A percentile compares a stretch with the other conserved stretches of the same genome.
Conservation (phyloP, 2,888 invertebrate genomes). For the Lithophane semibrunnea region DNA sequence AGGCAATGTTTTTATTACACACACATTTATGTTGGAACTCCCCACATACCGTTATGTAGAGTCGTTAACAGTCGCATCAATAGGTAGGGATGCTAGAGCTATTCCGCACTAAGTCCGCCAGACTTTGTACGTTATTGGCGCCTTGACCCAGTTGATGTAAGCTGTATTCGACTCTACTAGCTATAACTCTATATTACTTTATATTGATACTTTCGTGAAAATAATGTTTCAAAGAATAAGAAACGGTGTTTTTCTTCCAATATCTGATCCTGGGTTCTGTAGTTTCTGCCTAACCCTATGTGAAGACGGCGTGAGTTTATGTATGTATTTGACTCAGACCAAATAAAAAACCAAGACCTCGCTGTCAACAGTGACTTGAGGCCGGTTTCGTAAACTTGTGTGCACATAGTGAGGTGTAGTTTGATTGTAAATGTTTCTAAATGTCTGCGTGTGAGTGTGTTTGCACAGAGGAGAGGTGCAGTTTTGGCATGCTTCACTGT, state of each 20-base stretch:
- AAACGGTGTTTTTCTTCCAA: not conserved
- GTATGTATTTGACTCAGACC: too few relatives aligned
- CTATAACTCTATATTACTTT: constrained; percentile 17
- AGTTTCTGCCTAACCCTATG: not conserved
- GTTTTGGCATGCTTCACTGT: too few relatives aligned
- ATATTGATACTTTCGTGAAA: not conserved
- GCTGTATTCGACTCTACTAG: constrained; percentile 13
- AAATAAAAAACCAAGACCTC: too few relatives aligned
- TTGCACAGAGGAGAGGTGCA: too few relatives aligned
- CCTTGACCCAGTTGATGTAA: constrained; percentile 57
- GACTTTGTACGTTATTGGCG: constrained; percentile 41
- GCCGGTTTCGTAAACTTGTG: too few relatives aligned
- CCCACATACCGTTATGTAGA: constrained; percentile 36
- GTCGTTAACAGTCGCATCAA: constrained; percentile 38
- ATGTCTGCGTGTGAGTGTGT: too few relatives aligned
- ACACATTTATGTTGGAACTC: constrained; percentile 38
- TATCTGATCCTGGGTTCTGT: not conserved
- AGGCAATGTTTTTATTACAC: constrained; percentile 33
- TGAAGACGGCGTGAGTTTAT: not conserved
- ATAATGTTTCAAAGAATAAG: not conserved
- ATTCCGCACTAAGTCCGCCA: constrained; percentile 34
- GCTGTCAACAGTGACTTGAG: too few relatives aligned
- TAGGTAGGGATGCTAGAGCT: constrained; percentile 42
- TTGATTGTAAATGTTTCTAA: too few relatives aligned
- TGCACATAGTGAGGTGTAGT: too few relatives aligned